Base-by-base conservation (phyloP, 1,140 invertebrate species). In the Drosophila ironensis region DNA sequence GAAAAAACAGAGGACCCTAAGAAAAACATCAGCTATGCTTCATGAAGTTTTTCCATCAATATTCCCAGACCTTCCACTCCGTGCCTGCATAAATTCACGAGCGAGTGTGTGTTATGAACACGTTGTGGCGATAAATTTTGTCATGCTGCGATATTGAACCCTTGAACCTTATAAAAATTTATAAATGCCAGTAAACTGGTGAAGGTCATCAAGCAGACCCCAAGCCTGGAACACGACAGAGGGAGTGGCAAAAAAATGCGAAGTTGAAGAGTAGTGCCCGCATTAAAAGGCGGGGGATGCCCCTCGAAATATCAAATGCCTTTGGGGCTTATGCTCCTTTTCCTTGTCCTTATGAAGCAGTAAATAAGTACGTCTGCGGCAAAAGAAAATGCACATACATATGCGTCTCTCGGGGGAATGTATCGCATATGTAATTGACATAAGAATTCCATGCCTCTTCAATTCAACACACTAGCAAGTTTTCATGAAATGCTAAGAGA, bases 11-110 rank as follows among this genome's bases (percentile, higher is more conserved):
- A 14, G 25, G 33, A 17, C 52, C 25, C 64, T 51, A 25, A 7
- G 51, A 41, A 50, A 64, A 77, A 51, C 57, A 63, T 47, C 61
- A 50, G 47, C 47, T 72, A 77, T 84, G 73, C 72, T 84, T 84
- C 69, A 82, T 82, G 78, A 82, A 82, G 72, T 77, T 84, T 57
- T 53, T 45, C 74, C 77, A 82, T 82, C 77, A 82, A 82, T 82
- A 82, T 82, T 77, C 77, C n/a, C 27, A 14, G 2, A 0, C 33
- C 3, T 12, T 2, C 17, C 14, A 5, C 16, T 27, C 24, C 22
- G 9, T 2, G 0, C 12, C 35, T n/a, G 7, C 22, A 9, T 9
- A 6, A 24, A 24, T 12, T 17, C 16, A n/a, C 38, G 17, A 19
- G 20, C 42, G 41, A 46, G 48, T 63, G 60, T 67, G 67, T 70